Conservation (phyloP, 2,113 vertebrate species). For the Vidua chalybeata region DNA sequence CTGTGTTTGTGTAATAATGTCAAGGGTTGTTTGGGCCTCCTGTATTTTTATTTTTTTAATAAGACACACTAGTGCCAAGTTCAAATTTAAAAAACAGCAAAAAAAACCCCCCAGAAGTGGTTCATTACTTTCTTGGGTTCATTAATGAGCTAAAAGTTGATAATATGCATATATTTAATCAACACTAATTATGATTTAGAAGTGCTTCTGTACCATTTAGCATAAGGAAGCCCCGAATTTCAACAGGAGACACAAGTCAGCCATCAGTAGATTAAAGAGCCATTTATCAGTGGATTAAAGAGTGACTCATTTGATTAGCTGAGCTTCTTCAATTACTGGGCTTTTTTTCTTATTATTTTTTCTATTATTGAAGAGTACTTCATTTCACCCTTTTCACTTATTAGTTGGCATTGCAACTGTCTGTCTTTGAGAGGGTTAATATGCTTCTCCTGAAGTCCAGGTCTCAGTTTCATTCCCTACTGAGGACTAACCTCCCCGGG, state of each 20-base stretch:
- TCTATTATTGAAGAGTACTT: background rate
- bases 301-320: background rate
- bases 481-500: background rate
- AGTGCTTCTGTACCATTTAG: background rate
- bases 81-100: background rate
- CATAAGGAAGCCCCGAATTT: background rate
- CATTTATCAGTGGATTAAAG: background rate
- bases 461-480: background rate
- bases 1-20: background rate
- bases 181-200: background rate
- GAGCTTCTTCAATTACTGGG: background rate
- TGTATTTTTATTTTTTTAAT: background rate
- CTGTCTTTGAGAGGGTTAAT: background rate
- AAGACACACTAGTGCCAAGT: background rate
- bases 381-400: background rate
- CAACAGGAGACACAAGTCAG: background rate
- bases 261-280: background rate
- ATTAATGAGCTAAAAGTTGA: conserved; percentile 16
- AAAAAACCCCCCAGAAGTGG: accelerated
- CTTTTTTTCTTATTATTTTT: background rate
- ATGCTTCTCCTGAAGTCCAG: background rate
- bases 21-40: background rate
- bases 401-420: background rate
- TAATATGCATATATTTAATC: conserved; percentile 11
- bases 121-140: background rate